Evolutionary conservation across 2,888 invertebrate genomes (phyloP).

Genomic region (Julus scandinavius): DNA sequence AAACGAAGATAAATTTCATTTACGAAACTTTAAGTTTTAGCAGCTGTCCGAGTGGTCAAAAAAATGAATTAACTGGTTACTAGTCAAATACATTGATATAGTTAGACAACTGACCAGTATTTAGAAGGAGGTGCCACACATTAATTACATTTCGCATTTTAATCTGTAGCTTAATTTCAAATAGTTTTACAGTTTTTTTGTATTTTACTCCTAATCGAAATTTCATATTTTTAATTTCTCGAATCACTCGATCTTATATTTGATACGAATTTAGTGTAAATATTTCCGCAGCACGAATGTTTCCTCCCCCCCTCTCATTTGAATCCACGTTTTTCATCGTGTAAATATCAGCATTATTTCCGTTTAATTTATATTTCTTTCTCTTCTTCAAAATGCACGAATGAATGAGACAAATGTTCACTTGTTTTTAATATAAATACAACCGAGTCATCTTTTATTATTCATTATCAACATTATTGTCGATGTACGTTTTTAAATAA

Average conservation of each 20-base stretch:
- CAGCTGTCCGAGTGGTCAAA: constrained; percentile 4
- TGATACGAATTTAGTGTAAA: background rate
- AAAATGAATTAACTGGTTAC: constrained; percentile 14
- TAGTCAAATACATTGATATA: background rate
- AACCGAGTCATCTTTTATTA: background rate
- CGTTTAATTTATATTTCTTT: constrained; percentile 23
- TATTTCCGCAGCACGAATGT: constrained; percentile 17
- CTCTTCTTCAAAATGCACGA: background rate
- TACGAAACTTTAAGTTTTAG: too few relatives aligned
- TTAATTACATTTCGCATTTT: background rate
- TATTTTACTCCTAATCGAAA: background rate
- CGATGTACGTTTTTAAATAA: constrained; percentile 37
- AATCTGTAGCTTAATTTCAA: background rate
- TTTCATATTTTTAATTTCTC: background rate
- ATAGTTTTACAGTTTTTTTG: background rate
- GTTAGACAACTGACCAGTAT: background rate
- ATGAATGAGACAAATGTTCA: constrained; percentile 10
- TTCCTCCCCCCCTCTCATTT: background rate
- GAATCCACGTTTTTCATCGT: background rate
- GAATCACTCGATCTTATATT: background rate
- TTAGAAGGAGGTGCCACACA: constrained; percentile 30
- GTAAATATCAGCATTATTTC: background rate
- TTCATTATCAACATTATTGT: background rate
- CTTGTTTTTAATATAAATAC: constrained; percentile 5
- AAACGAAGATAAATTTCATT: background rate